Evolutionary conservation across 2,113 vertebrate species (phyloP).

Genomic region (Rhea pennata): DNA sequence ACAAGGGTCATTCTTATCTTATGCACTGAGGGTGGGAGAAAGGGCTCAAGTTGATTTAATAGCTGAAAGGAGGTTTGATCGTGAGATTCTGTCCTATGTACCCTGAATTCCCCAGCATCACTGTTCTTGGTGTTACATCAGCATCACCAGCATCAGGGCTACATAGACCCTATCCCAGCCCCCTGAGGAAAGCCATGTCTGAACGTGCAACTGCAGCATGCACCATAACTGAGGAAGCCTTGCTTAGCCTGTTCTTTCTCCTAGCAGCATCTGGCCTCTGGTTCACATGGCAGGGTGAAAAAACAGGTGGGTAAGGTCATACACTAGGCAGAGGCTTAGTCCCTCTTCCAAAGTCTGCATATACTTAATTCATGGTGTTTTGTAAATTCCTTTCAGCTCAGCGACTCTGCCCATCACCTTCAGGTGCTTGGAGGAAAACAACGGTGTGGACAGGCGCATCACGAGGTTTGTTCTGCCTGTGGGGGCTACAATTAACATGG

Average conservation of each 20-base stretch:
- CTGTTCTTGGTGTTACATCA: background rate
- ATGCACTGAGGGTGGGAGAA: background rate
- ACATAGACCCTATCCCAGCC: background rate
- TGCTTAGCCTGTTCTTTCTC: conserved; percentile 36
- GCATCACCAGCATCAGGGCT: background rate
- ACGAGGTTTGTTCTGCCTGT: conserved; percentile 94
- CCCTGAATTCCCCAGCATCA: background rate
- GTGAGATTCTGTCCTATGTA: background rate
- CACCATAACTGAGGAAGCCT: conserved; percentile 16
- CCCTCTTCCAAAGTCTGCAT: background rate
- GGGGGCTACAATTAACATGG: conserved; percentile 98
- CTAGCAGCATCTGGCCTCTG: conserved; percentile 58
- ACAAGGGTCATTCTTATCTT: background rate
- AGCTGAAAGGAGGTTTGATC: background rate
- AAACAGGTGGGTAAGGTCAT: conserved; percentile 38
- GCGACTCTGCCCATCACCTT: conserved; percentile 97
- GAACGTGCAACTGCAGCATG: background rate
- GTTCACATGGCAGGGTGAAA: conserved; percentile 49
- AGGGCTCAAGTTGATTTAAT: background rate
- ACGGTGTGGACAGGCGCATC: conserved; percentile 90
- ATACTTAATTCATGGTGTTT: background rate
- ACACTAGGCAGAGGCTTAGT: conserved; percentile 9
- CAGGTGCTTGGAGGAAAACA: conserved; percentile 94
- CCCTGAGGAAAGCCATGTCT: background rate
- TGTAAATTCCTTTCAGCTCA: conserved; percentile 80